These are phyloP conservation scores for Podarcis cretensis DNA, from an alignment of 2,113 vertebrate species.

Conservation along the genomic window DNA sequence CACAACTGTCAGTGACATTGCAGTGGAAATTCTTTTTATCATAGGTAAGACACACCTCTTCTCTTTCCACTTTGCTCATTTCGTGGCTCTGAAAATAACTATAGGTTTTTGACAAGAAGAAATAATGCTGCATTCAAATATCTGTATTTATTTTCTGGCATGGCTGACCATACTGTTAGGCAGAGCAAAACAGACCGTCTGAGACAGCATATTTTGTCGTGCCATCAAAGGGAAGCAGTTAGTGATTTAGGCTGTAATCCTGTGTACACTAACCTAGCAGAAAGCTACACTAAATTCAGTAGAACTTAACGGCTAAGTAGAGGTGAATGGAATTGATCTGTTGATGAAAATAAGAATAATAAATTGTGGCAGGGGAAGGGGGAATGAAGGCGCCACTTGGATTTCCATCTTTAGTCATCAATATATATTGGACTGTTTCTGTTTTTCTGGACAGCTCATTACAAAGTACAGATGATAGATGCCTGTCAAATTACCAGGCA, in stretches of 20 bases:
- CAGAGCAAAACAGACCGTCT: not conserved
- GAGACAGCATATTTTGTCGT: not conserved
- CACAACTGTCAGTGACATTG: slow-evolving; percentile 97
- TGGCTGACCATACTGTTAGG: not conserved
- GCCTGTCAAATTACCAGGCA: not conserved
- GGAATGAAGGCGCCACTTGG: not conserved
- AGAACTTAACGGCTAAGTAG: no score
- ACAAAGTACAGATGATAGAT: not conserved
- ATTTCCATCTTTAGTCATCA: not conserved
- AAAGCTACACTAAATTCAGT: not conserved
- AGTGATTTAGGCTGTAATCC: not conserved
- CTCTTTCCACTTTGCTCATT: not conserved
- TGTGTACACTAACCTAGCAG: not conserved
- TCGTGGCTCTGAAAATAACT: slow-evolving; percentile 1
- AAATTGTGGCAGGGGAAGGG: no score
- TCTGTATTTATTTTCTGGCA: not conserved
- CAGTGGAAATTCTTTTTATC: slow-evolving; percentile 97
- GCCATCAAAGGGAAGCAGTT: not conserved
- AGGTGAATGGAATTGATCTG: no score
- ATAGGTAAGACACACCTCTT: slow-evolving; percentile 82
- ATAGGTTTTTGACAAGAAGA: not conserved
- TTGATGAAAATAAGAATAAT: no score
- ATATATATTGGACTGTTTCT: not conserved
- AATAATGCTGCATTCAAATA: no score
- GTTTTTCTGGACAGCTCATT: not conserved